A percentile compares a stretch with the other conserved stretches of the same genome.
These are phyloP conservation scores for Dolichallabes microphthalmus DNA, from an alignment of 2,113 vertebrate genomes.

Conservation along the genomic window DNA sequence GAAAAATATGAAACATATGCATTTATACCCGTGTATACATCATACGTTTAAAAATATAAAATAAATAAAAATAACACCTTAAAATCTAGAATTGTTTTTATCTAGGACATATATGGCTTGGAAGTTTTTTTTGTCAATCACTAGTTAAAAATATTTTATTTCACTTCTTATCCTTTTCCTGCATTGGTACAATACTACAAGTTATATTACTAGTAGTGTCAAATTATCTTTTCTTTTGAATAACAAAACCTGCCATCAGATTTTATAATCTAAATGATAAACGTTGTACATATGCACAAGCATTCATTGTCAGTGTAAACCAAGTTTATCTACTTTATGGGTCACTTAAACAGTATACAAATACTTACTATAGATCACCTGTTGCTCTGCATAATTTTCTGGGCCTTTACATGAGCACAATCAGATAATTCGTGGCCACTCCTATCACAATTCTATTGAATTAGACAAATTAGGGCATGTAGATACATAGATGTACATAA, in stretches of 20 bases:
- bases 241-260: neutral
- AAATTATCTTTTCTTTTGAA: constrained; percentile 2
- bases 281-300: neutral
- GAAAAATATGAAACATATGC: neutral
- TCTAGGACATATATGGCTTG: neutral
- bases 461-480: neutral
- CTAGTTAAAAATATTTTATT: neutral
- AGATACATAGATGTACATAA: neutral
- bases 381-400: neutral
- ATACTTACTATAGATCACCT: neutral
- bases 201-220: neutral
- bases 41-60: neutral
- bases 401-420: neutral
- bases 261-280: neutral
- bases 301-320: neutral
- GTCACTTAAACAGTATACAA: neutral
- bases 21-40: neutral
- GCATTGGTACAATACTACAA: neutral
- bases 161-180: neutral
- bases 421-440: neutral
- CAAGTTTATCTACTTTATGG: neutral
- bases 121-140: neutral
- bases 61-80: too few relatives aligned
- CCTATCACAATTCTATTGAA: neutral
- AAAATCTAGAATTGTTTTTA: too few relatives aligned